phyloP scores from a whole-genome alignment of 2,888 invertebrate species.

The Trypoxylon attenuatum region DNA sequence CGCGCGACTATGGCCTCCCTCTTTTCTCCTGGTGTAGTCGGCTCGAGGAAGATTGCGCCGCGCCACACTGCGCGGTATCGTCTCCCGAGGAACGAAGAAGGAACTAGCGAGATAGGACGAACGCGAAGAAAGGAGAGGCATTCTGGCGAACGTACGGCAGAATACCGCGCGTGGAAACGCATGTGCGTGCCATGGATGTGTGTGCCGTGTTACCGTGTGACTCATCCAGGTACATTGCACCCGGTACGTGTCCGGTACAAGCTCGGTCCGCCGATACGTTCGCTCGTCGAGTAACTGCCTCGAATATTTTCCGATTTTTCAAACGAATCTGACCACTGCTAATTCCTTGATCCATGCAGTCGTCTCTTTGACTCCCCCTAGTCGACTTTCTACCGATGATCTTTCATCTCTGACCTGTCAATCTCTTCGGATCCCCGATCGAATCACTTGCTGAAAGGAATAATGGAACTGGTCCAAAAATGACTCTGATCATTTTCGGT shows the following conservation, averaged over 20 bases:
- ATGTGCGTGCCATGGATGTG: constrained; percentile 34
- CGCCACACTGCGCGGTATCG: too few species aligned
- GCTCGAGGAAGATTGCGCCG: constrained; percentile 13
- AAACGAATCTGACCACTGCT: not conserved
- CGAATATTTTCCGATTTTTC: constrained; percentile 44
- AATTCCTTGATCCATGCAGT: not conserved
- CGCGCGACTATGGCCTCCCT: constrained; percentile 12
- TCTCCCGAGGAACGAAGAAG: constrained; percentile 17
- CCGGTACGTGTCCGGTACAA: constrained; percentile 61
- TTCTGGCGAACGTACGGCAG: not conserved
- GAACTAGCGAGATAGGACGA: constrained; percentile 12
- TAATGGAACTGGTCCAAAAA: not conserved
- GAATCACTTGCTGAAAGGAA: too few species aligned
- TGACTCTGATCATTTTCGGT: not conserved
- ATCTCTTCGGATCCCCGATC: not conserved
- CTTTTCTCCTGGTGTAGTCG: constrained; percentile 16
- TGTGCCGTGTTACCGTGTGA: constrained; percentile 58
- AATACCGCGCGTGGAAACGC: constrained; percentile 27
- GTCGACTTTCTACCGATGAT: not conserved
- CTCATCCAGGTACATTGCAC: constrained; percentile 71
- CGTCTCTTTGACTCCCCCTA: too few species aligned
- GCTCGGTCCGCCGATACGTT: constrained; percentile 27
- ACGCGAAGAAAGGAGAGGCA: not conserved
- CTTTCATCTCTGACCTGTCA: not conserved
- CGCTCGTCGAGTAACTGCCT: constrained; percentile 30